Percentiles rank a stretch among this genome's conserved stretches.
These are phyloP conservation scores for Tarsius wallacei DNA, from an alignment of 2,797 vertebrate genomes.

Conservation along the genomic window DNA sequence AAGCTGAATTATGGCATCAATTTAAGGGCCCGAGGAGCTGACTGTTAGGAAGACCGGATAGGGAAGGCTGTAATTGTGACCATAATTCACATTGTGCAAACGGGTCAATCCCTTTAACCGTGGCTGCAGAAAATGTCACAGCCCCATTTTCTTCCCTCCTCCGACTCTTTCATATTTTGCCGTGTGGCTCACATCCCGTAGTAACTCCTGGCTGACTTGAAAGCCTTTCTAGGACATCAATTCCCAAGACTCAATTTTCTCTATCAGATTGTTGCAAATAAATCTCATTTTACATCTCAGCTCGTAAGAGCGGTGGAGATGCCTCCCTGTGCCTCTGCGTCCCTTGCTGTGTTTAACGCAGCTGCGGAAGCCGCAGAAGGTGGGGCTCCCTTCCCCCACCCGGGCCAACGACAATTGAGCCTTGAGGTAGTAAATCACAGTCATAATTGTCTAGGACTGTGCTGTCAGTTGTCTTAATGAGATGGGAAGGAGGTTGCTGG, in stretches of 20 bases:
- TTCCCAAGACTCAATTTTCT: constrained; percentile 88
- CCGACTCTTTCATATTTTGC: constrained; percentile 75
- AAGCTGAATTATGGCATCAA: constrained; percentile 66
- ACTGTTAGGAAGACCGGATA: constrained; percentile 62
- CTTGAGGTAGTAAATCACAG: constrained; percentile 81
- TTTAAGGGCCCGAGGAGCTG: constrained; percentile 57
- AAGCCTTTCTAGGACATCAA: constrained; percentile 84
- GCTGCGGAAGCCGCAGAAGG: constrained; percentile 74
- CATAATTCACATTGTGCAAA: constrained; percentile 77
- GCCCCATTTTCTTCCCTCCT: constrained; percentile 70
- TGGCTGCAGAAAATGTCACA: constrained; percentile 83
- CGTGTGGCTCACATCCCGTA: constrained; percentile 74
- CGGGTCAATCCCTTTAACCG: constrained; percentile 82
- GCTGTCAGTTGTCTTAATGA: constrained; percentile 85
- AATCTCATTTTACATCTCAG: constrained; percentile 84
- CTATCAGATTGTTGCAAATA: constrained; percentile 87
- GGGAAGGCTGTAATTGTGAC: constrained; percentile 61
- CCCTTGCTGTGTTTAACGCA: constrained; percentile 74
- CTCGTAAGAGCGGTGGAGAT: constrained; percentile 71
- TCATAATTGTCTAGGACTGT: constrained; percentile 78
- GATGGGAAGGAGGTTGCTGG: constrained; percentile 81
- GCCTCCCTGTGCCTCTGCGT: constrained; percentile 68
- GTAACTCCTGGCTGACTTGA: constrained; percentile 74
- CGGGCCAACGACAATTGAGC: constrained; percentile 29
- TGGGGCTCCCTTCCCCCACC: constrained; percentile 44